Evolutionary conservation across 2,113 vertebrate species (phyloP).

Genomic region (Daboia siamensis): DNA sequence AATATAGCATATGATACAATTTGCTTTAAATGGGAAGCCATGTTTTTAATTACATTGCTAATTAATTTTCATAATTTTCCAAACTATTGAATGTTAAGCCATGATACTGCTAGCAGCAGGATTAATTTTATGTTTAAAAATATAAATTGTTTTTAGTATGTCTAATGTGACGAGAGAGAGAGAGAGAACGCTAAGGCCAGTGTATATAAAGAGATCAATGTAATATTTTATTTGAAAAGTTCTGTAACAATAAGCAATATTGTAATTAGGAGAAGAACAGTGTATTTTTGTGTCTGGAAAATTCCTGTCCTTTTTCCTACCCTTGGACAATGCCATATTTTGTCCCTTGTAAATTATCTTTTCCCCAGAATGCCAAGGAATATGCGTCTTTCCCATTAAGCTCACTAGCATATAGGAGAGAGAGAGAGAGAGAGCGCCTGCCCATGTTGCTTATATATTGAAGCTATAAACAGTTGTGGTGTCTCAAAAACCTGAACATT

Average conservation of each 20-base stretch:
- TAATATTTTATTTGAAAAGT: background rate
- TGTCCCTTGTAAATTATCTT: background rate
- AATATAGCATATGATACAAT: background rate
- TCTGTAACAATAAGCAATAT: background rate
- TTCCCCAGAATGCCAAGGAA: background rate
- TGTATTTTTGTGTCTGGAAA: background rate
- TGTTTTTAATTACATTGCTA: background rate
- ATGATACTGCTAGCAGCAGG: background rate
- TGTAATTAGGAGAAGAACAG: background rate
- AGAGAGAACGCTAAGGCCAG: background rate
- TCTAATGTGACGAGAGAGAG: background rate
- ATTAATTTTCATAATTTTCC: background rate
- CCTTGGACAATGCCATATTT: background rate
- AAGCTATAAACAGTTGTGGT: background rate
- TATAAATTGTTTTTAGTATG: background rate
- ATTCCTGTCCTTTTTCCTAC: background rate
- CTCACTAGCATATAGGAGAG: background rate
- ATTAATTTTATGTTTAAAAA: background rate
- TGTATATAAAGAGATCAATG: background rate
- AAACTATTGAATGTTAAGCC: background rate
- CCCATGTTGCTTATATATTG: background rate
- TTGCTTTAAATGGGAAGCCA: background rate
- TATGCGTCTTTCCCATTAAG: background rate
- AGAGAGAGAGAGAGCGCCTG: too few species aligned
- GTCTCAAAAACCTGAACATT: background rate